These are phyloP conservation scores for Epinotia brunnichana DNA, from an alignment of 2,888 invertebrate species.

Conservation along the genomic window DNA sequence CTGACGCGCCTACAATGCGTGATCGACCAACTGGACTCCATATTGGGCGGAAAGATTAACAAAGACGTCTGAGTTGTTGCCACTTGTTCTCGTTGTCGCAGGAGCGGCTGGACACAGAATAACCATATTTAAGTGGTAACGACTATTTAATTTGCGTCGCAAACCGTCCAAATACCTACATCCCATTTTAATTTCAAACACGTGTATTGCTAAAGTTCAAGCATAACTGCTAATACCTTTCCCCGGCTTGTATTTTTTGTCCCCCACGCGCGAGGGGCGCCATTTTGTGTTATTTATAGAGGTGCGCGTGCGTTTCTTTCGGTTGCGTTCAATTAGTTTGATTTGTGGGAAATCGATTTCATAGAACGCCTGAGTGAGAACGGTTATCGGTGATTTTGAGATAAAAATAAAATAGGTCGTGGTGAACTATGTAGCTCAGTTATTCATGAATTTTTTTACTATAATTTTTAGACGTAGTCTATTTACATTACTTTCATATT, in stretches of 20 bases:
- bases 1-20: too few relatives aligned
- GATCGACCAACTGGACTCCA: too few relatives aligned
- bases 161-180: constrained; percentile 8
- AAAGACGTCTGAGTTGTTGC: neutral
- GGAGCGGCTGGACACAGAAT: neutral
- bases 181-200: constrained; percentile 45
- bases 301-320: constrained; percentile 59
- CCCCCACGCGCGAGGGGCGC: constrained; percentile 59
- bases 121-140: neutral
- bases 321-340: constrained; percentile 74
- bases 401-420: constrained; percentile 21
- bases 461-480: too few relatives aligned
- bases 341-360: constrained; percentile 72
- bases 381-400: constrained; percentile 30
- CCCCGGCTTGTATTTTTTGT: constrained; percentile 56
- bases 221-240: constrained; percentile 64
- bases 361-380: constrained; percentile 52
- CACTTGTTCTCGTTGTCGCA: too few relatives aligned
- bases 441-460: too few relatives aligned
- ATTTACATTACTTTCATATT: too few relatives aligned
- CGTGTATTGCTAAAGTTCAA: constrained; percentile 43
- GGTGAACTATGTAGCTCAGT: neutral
- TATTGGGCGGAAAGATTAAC: too few relatives aligned
- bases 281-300: constrained; percentile 71
- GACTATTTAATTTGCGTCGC: neutral